Evolutionary conservation across 2,113 vertebrate species (phyloP).

Genomic region (Empidonax traillii): DNA sequence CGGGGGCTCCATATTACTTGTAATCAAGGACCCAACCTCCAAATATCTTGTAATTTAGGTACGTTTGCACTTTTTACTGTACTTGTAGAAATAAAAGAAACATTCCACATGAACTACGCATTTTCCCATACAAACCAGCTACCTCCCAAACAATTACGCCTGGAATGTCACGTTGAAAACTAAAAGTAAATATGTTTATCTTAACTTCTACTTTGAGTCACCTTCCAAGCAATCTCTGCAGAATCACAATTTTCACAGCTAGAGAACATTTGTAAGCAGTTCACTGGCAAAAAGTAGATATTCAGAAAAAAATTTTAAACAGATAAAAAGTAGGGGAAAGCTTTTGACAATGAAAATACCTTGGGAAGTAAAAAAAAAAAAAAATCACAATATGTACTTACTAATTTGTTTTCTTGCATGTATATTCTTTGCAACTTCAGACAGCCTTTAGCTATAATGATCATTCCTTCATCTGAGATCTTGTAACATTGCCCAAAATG

Average conservation of each 20-base stretch:
- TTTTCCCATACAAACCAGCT: not conserved
- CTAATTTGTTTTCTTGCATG: slow-evolving; percentile 99
- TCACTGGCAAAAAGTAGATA: not conserved
- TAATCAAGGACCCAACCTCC: not conserved
- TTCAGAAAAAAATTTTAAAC: not conserved
- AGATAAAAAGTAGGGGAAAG: not conserved
- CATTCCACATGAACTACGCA: not conserved
- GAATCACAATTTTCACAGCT: not conserved
- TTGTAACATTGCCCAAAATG: slow-evolving; percentile 98
- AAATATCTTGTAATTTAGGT: not conserved
- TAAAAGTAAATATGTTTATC: not conserved
- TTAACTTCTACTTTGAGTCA: not conserved
- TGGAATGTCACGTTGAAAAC: not conserved
- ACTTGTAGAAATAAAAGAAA: not conserved
- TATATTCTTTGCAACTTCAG: slow-evolving; percentile 95
- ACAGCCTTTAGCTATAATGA: slow-evolving; percentile 92
- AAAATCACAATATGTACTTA: slow-evolving; percentile 69
- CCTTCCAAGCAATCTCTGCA: not conserved
- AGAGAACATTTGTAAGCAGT: not conserved
- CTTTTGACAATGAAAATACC: not conserved
- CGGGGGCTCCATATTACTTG: too few relatives aligned
- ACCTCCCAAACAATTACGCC: not conserved
- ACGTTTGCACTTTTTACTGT: not conserved
- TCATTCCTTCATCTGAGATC: slow-evolving; percentile 94
- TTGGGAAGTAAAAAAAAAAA: not conserved